Evolutionary conservation across 2,797 vertebrate species (phyloP).

Genomic region (Propithecus deckenii): DNA sequence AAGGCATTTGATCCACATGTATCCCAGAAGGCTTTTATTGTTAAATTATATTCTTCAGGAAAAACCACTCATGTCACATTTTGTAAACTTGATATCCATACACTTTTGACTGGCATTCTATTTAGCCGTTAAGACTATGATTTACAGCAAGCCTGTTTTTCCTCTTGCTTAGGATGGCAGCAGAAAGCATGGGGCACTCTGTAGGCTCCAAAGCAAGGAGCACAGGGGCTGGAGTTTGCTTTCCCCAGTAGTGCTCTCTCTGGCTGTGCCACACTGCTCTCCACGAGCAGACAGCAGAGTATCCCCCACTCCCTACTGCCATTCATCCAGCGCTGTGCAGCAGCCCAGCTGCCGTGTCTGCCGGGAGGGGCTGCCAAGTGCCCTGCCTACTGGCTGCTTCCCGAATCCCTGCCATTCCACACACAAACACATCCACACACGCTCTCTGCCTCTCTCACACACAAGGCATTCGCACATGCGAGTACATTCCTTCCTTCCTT

Average conservation of each 20-base stretch:
- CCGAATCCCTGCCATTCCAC: constrained; percentile 79
- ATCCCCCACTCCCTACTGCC: constrained; percentile 64
- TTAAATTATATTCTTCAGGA: constrained; percentile 57
- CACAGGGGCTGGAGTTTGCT: background rate
- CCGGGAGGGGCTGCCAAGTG: constrained; percentile 80
- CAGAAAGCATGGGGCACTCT: background rate
- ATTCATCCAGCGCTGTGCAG: constrained; percentile 72
- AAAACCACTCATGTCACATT: constrained; percentile 54
- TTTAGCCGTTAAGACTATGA: constrained; percentile 39
- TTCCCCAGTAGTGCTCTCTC: background rate
- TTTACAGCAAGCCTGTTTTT: constrained; percentile 48
- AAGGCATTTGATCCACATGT: background rate
- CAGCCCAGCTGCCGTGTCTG: constrained; percentile 75
- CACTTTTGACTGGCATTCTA: constrained; percentile 58
- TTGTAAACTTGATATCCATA: constrained; percentile 49
- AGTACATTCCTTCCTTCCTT: constrained; percentile 47
- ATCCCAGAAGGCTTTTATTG: constrained; percentile 53
- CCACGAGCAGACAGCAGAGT: constrained; percentile 1
- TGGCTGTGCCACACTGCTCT: background rate
- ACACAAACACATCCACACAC: constrained; percentile 74
- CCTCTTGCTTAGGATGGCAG: background rate
- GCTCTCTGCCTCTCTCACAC: constrained; percentile 66
- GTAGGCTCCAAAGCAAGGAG: constrained; percentile 27
- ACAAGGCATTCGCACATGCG: constrained; percentile 56
- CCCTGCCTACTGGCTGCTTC: constrained; percentile 79